Percentiles rank a stretch among this genome's conserved stretches.
These are phyloP conservation scores for Montipora foliosa DNA, from an alignment of 64 coral and sea anemone species.

Conservation along the genomic window DNA sequence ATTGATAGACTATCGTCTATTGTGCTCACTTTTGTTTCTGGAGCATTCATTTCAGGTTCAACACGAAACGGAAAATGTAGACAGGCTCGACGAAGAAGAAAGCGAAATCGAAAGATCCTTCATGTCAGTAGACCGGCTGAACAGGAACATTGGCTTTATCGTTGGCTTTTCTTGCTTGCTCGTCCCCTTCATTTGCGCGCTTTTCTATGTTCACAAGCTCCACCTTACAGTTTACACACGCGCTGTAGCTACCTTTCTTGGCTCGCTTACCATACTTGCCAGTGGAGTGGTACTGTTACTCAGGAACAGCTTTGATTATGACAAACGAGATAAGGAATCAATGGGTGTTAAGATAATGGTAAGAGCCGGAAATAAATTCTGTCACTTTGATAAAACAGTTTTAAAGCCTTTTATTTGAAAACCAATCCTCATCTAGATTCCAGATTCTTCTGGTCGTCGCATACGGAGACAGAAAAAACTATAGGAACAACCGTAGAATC, in stretches of 20 bases:
- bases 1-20: slow-evolving; percentile 20
- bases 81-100: neutral
- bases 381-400: neutral
- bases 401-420: neutral
- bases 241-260: neutral
- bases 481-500: too few relatives aligned
- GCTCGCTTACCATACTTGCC: neutral
- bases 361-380: neutral
- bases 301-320: slow-evolving; percentile 17
- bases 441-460: too few relatives aligned
- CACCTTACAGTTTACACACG: neutral
- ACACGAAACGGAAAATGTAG: neutral
- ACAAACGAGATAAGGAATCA: slow-evolving; percentile 6
- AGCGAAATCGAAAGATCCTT: neutral
- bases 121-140: neutral
- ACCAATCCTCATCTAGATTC: too few relatives aligned
- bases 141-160: slow-evolving; percentile 2
- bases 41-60: slow-evolving; percentile 30
- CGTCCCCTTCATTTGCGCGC: neutral
- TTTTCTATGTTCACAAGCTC: slow-evolving; percentile 9
- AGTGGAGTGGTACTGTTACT: neutral
- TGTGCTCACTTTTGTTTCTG: slow-evolving; percentile 8
- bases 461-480: too few relatives aligned
- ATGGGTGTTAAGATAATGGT: slow-evolving; percentile 27
- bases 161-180: slow-evolving; percentile 15